Percentiles rank a stretch among this genome's conserved stretches.
Evolutionary conservation across 2,797 vertebrate species (phyloP).

Genomic region (Poeciliopsis gracilis): DNA sequence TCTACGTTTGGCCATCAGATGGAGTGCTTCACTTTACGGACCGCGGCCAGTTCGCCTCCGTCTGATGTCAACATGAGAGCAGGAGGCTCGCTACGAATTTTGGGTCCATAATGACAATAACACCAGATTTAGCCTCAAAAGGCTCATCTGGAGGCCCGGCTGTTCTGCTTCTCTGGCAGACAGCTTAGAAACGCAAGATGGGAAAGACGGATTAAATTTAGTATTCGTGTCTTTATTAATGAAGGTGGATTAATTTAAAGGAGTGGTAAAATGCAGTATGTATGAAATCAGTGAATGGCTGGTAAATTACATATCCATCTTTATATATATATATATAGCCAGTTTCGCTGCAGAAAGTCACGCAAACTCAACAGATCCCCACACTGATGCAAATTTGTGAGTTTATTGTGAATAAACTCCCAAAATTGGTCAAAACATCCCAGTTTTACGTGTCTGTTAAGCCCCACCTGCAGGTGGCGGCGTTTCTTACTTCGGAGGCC

Average conservation of each 20-base stretch:
- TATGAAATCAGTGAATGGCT: background rate
- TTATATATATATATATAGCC: too few relatives aligned
- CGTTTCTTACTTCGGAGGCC: too few relatives aligned
- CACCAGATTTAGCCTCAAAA: background rate
- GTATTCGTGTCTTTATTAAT: background rate
- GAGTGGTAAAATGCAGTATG: background rate
- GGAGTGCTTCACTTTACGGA: conserved; percentile 23
- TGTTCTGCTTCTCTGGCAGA: background rate
- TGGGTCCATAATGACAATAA: background rate
- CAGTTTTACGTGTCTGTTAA: too few relatives aligned
- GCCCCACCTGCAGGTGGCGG: too few relatives aligned
- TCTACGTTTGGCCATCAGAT: conserved; percentile 42
- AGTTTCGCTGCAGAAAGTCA: too few relatives aligned
- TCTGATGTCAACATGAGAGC: conserved; percentile 1
- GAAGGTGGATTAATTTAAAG: background rate
- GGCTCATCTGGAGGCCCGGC: background rate
- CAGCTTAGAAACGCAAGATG: background rate
- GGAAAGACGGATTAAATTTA: background rate
- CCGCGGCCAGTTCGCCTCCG: background rate
- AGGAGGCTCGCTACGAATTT: background rate
- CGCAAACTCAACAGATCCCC: too few relatives aligned
- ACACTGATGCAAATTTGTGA: too few relatives aligned
- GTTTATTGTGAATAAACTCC: too few relatives aligned
- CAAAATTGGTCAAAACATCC: too few relatives aligned
- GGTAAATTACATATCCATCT: too few relatives aligned